These are phyloP conservation scores for Physocephala rufipes DNA, from an alignment of 2,888 invertebrate genomes.

Conservation along the genomic window DNA sequence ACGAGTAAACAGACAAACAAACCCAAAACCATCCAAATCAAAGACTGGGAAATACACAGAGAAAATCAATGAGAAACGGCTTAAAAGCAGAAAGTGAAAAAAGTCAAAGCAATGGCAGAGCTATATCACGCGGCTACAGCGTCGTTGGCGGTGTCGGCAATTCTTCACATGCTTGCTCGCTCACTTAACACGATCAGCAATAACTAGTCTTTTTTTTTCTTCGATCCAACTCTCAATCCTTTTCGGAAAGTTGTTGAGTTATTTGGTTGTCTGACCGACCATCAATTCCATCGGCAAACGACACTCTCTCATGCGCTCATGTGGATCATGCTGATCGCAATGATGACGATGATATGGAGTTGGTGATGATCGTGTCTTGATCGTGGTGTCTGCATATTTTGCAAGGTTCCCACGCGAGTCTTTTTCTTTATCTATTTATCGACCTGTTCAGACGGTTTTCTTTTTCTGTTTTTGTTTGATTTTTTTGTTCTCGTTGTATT, in stretches of 20 bases:
- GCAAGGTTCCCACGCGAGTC: slow-evolving; percentile 61
- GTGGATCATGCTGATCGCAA: not conserved
- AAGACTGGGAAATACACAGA: slow-evolving; percentile 31
- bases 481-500: not conserved
- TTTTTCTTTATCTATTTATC: slow-evolving; percentile 52
- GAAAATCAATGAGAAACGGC: slow-evolving; percentile 37
- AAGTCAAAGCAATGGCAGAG: slow-evolving; percentile 20
- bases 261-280: slow-evolving; percentile 20
- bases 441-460: not conserved
- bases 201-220: slow-evolving; percentile 7
- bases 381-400: slow-evolving; percentile 52
- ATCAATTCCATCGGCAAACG: slow-evolving; percentile 14
- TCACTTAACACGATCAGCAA: slow-evolving; percentile 20
- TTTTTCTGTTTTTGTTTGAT: not conserved
- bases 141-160: not conserved
- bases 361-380: slow-evolving; percentile 31
- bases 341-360: not conserved
- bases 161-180: slow-evolving; percentile 25
- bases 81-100: slow-evolving; percentile 16
- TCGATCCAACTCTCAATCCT: slow-evolving; percentile 3
- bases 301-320: slow-evolving; percentile 17
- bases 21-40: slow-evolving; percentile 35
- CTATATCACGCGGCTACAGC: not conserved
- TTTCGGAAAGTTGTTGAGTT: not conserved
- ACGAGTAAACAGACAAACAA: slow-evolving; percentile 29